phyloP scores from a whole-genome alignment of 2,113 vertebrate genomes.

The Scortum barcoo region DNA sequence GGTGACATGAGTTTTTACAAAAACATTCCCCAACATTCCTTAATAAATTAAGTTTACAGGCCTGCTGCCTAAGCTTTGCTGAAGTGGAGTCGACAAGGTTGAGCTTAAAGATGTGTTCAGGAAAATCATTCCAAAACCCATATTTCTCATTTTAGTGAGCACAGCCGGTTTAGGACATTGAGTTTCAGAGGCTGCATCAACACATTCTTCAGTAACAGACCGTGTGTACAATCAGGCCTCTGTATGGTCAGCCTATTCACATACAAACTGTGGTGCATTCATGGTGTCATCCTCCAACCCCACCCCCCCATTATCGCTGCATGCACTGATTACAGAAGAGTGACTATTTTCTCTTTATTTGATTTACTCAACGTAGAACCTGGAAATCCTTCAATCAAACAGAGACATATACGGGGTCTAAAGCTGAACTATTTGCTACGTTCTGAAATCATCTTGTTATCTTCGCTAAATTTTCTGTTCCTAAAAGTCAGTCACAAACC shows the following conservation, averaged over 20 bases:
- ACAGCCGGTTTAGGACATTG: neutral
- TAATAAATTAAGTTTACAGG: no score
- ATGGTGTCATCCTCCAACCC: slow-evolving; percentile 12
- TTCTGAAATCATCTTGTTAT: neutral
- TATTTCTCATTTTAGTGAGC: neutral
- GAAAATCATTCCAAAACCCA: neutral
- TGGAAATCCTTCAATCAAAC: neutral
- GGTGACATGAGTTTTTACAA: neutral
- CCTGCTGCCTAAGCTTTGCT: neutral
- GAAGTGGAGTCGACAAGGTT: neutral
- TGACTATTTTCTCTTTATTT: neutral
- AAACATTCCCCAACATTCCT: no score
- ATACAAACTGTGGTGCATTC: slow-evolving; percentile 47
- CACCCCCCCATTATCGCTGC: no score
- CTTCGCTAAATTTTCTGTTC: neutral
- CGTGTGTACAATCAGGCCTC: slow-evolving; percentile 52
- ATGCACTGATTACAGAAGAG: slow-evolving; percentile 7
- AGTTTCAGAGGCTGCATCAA: neutral
- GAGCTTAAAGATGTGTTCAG: neutral
- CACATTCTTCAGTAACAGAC: slow-evolving; percentile 46
- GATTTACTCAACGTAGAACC: neutral
- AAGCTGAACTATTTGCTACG: neutral
- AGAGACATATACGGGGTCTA: neutral
- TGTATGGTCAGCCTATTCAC: slow-evolving; percentile 56
- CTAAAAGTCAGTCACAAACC: neutral